Percentiles rank a stretch among this genome's conserved stretches.
Conservation (phyloP, 2,797 vertebrate genomes). For the Falco concolor region DNA sequence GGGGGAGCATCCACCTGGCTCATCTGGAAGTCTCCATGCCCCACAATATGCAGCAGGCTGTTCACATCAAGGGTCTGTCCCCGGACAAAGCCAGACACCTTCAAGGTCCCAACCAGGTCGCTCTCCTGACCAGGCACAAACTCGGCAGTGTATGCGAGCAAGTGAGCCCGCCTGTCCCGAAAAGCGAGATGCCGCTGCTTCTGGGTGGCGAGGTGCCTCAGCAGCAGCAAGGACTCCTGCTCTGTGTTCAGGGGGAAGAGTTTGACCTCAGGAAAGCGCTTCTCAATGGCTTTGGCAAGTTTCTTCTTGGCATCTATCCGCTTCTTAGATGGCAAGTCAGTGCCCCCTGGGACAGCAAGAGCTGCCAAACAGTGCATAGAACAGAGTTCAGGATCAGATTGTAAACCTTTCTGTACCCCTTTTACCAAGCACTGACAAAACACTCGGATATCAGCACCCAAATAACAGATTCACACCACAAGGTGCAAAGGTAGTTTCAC, state of each 20-base stretch:
- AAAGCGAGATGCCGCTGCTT: slow-evolving; percentile 87
- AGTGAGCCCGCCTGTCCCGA: slow-evolving; percentile 84
- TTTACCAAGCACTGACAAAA: not conserved
- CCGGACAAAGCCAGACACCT: slow-evolving; percentile 89
- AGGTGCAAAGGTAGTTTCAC: not conserved
- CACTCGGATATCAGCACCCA: not conserved
- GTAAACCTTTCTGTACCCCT: not conserved
- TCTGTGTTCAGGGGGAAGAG: slow-evolving; percentile 83
- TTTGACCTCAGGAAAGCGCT: slow-evolving; percentile 85
- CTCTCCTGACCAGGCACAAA: slow-evolving; percentile 74
- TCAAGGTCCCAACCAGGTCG: slow-evolving; percentile 83
- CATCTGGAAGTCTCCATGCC: slow-evolving; percentile 94
- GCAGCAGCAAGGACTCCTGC: slow-evolving; percentile 82
- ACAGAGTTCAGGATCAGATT: not conserved
- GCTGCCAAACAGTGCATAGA: slow-evolving; percentile 59
- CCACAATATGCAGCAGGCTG: slow-evolving; percentile 88
- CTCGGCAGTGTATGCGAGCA: slow-evolving; percentile 80
- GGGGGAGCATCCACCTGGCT: slow-evolving; percentile 86
- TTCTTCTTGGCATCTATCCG: slow-evolving; percentile 81
- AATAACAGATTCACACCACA: not conserved
- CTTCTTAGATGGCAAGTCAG: slow-evolving; percentile 84
- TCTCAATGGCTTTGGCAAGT: slow-evolving; percentile 81
- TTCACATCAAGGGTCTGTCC: slow-evolving; percentile 83
- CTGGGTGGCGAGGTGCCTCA: slow-evolving; percentile 87
- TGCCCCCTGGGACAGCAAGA: slow-evolving; percentile 84